These are phyloP conservation scores for Lamellibrachia satsuma DNA, from an alignment of 2,888 invertebrate genomes.

Conservation along the genomic window DNA sequence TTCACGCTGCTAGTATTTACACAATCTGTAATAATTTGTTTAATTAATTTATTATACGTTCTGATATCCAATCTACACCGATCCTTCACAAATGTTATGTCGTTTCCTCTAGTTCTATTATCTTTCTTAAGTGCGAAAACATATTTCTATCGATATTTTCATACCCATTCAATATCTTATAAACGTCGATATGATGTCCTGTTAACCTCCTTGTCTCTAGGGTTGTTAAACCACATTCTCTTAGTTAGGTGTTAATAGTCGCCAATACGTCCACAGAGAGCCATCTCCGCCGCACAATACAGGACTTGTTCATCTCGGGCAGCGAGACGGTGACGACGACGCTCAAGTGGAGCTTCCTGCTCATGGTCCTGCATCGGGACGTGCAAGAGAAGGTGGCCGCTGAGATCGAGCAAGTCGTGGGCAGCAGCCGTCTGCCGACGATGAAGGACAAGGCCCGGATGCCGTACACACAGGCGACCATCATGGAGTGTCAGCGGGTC, in stretches of 20 bases:
- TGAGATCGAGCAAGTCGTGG: slow-evolving; percentile 39
- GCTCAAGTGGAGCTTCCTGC: slow-evolving; percentile 42
- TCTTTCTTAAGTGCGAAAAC: too few relatives aligned
- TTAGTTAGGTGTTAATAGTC: background rate
- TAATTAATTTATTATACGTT: too few relatives aligned
- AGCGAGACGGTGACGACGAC: slow-evolving; percentile 43
- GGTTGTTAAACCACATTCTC: too few relatives aligned
- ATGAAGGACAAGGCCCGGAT: slow-evolving; percentile 37
- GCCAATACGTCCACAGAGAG: slow-evolving; percentile 33
- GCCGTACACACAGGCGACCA: slow-evolving; percentile 41
- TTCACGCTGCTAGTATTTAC: too few relatives aligned
- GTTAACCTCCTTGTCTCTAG: too few relatives aligned
- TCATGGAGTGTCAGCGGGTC: slow-evolving; percentile 43
- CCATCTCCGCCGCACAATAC: slow-evolving; percentile 40
- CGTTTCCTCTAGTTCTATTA: too few relatives aligned
- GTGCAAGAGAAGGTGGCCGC: slow-evolving; percentile 34
- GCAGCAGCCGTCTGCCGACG: slow-evolving; percentile 35
- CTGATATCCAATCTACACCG: too few relatives aligned
- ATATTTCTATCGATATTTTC: too few relatives aligned
- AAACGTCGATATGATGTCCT: too few relatives aligned
- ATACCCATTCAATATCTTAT: too few relatives aligned
- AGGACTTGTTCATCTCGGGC: slow-evolving; percentile 45
- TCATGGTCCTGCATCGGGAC: slow-evolving; percentile 40
- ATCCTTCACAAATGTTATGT: too few relatives aligned
- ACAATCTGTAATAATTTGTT: too few relatives aligned